Base-by-base conservation (phyloP, 2,888 invertebrate genomes). In the Rhimphoctona megacephalus region DNA sequence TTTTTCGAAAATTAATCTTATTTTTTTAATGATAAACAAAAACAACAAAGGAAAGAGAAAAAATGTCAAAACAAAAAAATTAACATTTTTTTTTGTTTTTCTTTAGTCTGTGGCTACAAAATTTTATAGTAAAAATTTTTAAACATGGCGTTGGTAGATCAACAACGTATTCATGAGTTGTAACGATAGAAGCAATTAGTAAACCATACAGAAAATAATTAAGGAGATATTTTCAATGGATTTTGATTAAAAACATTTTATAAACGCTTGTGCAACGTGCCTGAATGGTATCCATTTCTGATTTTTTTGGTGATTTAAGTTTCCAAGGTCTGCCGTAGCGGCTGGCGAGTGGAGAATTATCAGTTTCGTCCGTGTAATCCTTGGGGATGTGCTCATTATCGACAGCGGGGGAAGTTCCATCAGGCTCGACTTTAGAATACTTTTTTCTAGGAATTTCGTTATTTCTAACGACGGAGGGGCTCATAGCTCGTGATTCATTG, bases 321-420 rank as follows among this genome's bases (percentile, higher is more conserved):
- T 95, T 95, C 46, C 96, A 95, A 76, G 95, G 94, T 91, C 96
- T 95, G 11, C 96, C 96, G 92, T 96, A 96, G 19, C 96, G 95
- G 89, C 96, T 96, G 43, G 94, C 95, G 33, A 14, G 33, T 3
- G 85, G 70, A 22, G 78, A 85, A 17, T 49, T 43, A 43, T 87
- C 79, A 7, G 52, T 46, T 4, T 74, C 43, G 25, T 72, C 69
- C 0, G 14, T 14, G 19, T 19, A 30, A 52, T 85, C 79, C 66
- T 57, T 22, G 14, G 64, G 19, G 30, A 54, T 17, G 19, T 19
- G 22, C 14, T 54, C 72, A n/a, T n/a, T 67, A 4, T 81, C 57
- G 14, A 73, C 19, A 1, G 11, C 19, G 2, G 8, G 43, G 0
- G 17, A 39, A 19, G 69, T 54, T 64, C 52, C 70, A 22, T 66